Conservation (phyloP, 2,113 vertebrate genomes). For the Siniperca chuatsi region DNA sequence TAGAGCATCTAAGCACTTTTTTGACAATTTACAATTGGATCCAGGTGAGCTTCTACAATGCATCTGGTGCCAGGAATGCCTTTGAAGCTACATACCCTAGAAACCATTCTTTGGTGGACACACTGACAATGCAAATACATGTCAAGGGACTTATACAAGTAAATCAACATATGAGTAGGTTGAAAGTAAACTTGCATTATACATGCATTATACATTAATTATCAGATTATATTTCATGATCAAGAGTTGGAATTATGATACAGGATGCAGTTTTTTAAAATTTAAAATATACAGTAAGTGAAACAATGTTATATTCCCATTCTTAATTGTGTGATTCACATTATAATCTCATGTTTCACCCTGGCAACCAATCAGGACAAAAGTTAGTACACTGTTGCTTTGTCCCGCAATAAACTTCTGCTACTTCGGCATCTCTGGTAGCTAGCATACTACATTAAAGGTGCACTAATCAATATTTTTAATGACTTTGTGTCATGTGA, state of each 20-base stretch:
- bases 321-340: not conserved
- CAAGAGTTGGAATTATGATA: not conserved
- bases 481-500: no score
- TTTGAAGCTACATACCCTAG: slow-evolving; percentile 34
- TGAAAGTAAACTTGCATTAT: not conserved
- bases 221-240: not conserved
- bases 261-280: not conserved
- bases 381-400: not conserved
- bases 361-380: not conserved
- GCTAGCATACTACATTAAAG: no score
- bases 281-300: not conserved
- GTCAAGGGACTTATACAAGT: not conserved
- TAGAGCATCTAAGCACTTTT: not conserved
- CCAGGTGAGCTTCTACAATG: slow-evolving; percentile 45
- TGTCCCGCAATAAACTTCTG: not conserved
- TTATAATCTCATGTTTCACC: not conserved
- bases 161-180: no score
- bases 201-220: not conserved
- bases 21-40: slow-evolving; percentile 15
- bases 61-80: slow-evolving; percentile 42
- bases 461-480: no score
- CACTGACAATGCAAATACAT: not conserved
- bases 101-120: not conserved
- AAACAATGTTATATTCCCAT: not conserved
- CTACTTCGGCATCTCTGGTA: not conserved